Conservation (phyloP, 2,797 vertebrate genomes). For the Coregonus sp. region DNA sequence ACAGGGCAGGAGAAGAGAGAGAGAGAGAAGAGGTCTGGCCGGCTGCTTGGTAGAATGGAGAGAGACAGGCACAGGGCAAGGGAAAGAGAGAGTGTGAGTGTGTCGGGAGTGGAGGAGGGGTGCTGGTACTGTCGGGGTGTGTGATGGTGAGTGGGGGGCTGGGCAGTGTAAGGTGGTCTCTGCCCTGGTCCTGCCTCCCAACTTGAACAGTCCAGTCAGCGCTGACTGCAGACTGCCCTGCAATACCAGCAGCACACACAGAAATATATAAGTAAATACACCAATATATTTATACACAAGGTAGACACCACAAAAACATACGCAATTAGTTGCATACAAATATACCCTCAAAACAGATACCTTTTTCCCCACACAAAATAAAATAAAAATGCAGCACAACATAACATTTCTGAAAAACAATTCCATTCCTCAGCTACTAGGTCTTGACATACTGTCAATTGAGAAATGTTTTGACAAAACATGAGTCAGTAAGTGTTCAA, state of each 20-base stretch:
- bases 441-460: too few relatives aligned
- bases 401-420: too few relatives aligned
- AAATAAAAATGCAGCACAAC: too few relatives aligned
- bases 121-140: constrained; percentile 48
- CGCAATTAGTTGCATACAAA: constrained; percentile 14
- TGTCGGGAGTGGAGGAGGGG: constrained; percentile 63
- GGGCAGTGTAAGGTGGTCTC: constrained; percentile 58
- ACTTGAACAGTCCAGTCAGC: constrained; percentile 26
- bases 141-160: constrained; percentile 55
- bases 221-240: constrained; percentile 20
- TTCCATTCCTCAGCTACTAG: too few relatives aligned
- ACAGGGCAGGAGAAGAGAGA: constrained; percentile 25
- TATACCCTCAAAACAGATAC: not conserved
- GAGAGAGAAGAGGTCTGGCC: constrained; percentile 46
- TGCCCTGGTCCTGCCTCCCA: constrained; percentile 58
- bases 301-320: not conserved
- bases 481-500: too few relatives aligned
- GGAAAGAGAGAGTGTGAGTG: constrained; percentile 35
- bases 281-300: constrained; percentile 22
- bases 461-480: too few relatives aligned
- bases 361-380: too few relatives aligned
- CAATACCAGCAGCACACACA: constrained; percentile 40
- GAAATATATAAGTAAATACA: constrained; percentile 30
- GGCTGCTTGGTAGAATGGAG: constrained; percentile 59
- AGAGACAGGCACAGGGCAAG: constrained; percentile 47